A percentile compares a stretch with the other conserved stretches of the same genome.
Evolutionary conservation across 1,140 invertebrate species (phyloP).

Genomic region (Drosophila murphyi): DNA sequence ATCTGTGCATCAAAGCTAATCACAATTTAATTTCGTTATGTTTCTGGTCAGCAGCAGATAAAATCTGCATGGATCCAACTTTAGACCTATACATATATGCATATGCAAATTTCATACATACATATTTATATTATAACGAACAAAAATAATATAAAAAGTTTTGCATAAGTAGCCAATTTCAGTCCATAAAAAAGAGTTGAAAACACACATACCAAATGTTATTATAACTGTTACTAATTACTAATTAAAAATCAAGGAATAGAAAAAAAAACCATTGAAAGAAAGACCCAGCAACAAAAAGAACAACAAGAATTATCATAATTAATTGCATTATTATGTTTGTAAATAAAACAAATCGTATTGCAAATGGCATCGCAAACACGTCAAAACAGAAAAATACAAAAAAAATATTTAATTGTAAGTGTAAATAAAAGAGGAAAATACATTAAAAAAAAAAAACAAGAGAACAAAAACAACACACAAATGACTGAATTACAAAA

Average conservation of each 20-base stretch:
- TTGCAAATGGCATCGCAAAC: conserved; percentile 66
- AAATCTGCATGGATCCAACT: conserved; percentile 37
- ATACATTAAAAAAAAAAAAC: conserved; percentile 5
- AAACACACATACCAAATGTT: conserved; percentile 43
- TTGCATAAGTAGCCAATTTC: conserved; percentile 68
- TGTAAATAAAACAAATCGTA: conserved; percentile 75
- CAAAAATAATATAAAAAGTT: conserved; percentile 27
- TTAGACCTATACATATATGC: conserved; percentile 1
- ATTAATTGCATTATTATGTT: conserved; percentile 79
- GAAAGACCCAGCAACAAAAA: conserved; percentile 25
- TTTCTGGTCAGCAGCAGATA: conserved; percentile 23
- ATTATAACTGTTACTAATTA: conserved; percentile 77
- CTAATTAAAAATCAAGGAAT: conserved; percentile 62
- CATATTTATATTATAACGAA: conserved; percentile 26
- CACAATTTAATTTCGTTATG: conserved; percentile 18
- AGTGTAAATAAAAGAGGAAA: conserved; percentile 69
- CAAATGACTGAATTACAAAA: conserved; percentile 54
- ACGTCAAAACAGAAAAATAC: conserved; percentile 35
- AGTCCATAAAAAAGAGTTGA: conserved; percentile 53
- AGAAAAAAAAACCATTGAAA: conserved; percentile 9
- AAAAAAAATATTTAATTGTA: conserved; percentile 46
- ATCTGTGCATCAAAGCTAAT: conserved; percentile 9
- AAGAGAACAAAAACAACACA: conserved; percentile 38
- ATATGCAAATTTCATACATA: conserved; percentile 20
- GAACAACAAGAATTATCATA: conserved; percentile 31